These are phyloP conservation scores for Meloe dianella DNA, from an alignment of 2,888 invertebrate genomes.

Conservation along the genomic window DNA sequence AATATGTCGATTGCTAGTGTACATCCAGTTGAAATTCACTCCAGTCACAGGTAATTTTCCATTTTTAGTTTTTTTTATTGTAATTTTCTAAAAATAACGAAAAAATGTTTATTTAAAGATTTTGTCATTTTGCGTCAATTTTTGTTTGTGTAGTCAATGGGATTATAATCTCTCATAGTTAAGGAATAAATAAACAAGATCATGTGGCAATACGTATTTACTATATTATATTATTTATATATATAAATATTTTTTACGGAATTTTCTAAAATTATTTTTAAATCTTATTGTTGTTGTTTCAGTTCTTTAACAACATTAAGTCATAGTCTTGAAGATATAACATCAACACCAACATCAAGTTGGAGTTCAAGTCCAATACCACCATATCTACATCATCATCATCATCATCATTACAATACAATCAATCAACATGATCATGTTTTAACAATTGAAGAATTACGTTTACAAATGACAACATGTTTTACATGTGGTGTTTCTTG, in stretches of 20 bases:
- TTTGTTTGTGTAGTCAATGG: too few relatives aligned
- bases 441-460: slow-evolving; percentile 73
- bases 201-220: not conserved
- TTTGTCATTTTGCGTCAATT: slow-evolving; percentile 9
- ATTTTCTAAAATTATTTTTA: not conserved
- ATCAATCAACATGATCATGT: slow-evolving; percentile 61
- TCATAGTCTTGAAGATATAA: slow-evolving; percentile 57
- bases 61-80: too few relatives aligned
- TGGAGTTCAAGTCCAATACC: slow-evolving; percentile 43
- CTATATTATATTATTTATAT: not conserved
- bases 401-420: not conserved
- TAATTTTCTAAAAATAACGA: too few relatives aligned
- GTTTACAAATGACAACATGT: slow-evolving; percentile 74
- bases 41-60: slow-evolving; percentile 53
- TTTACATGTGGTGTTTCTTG: slow-evolving; percentile 83
- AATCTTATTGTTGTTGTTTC: slow-evolving; percentile 33
- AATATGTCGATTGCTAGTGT: slow-evolving; percentile 65
- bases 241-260: not conserved
- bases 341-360: slow-evolving; percentile 51
- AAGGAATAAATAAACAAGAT: not conserved
- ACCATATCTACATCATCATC: slow-evolving; percentile 29
- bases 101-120: not conserved
- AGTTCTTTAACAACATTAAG: slow-evolving; percentile 56
- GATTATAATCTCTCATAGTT: not conserved
- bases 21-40: slow-evolving; percentile 62